These are phyloP conservation scores for Alfaro cultratus DNA, from an alignment of 2,797 vertebrate genomes.

Conservation along the genomic window DNA sequence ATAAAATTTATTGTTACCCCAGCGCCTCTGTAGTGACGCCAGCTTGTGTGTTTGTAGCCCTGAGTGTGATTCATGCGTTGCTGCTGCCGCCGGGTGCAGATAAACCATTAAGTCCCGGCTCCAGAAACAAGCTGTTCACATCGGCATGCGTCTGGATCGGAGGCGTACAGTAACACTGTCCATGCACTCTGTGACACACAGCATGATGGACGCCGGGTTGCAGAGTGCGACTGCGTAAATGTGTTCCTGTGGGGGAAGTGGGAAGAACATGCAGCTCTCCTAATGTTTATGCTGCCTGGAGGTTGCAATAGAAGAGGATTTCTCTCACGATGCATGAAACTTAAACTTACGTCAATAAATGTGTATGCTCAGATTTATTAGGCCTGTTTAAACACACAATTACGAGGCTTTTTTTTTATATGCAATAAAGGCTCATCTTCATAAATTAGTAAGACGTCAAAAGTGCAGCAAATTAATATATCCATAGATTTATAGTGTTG, in stretches of 20 bases:
- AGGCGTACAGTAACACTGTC: slow-evolving; percentile 55
- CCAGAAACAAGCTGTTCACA: slow-evolving; percentile 49
- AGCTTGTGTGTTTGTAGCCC: slow-evolving; percentile 16
- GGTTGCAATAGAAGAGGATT: not conserved
- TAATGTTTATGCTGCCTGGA: not conserved
- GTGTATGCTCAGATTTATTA: not conserved
- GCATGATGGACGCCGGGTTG: slow-evolving; percentile 35
- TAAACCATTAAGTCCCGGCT: slow-evolving; percentile 47
- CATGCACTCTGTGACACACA: slow-evolving; percentile 37
- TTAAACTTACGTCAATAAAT: not conserved
- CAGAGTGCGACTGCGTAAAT: slow-evolving; percentile 18
- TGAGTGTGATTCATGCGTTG: slow-evolving; percentile 56
- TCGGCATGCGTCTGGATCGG: slow-evolving; percentile 51
- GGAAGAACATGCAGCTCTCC: not conserved
- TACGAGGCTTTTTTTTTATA: not conserved
- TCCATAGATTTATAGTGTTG: not conserved
- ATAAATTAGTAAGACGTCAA: not conserved
- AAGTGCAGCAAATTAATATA: not conserved
- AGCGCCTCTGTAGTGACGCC: not conserved
- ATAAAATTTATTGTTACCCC: slow-evolving; percentile 46
- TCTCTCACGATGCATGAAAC: not conserved
- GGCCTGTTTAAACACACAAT: not conserved
- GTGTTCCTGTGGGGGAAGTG: slow-evolving; percentile 10
- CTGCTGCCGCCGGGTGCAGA: slow-evolving; percentile 55
- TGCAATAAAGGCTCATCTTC: not conserved